Evolutionary conservation across 2,797 vertebrate genomes (phyloP).

Genomic region (Champsocephalus esox): DNA sequence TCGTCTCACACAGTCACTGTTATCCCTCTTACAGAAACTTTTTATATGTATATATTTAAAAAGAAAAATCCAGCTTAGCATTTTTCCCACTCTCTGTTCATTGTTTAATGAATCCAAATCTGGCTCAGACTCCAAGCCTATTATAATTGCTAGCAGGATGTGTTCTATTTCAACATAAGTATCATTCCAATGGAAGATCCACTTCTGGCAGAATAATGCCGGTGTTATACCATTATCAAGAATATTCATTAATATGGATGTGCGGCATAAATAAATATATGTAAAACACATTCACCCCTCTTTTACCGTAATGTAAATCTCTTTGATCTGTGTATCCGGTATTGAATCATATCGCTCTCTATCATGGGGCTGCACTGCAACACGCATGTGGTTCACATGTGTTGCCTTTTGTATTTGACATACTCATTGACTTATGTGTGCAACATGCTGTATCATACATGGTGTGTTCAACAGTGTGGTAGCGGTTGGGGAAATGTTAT

Average conservation of each 20-base stretch:
- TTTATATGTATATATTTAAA: conserved; percentile 77
- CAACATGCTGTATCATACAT: conserved; percentile 50
- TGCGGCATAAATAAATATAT: conserved; percentile 77
- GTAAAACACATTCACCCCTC: conserved; percentile 70
- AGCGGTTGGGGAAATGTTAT: conserved; percentile 49
- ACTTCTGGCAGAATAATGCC: conserved; percentile 79
- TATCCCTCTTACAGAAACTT: conserved; percentile 83
- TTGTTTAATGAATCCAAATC: conserved; percentile 89
- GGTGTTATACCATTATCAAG: conserved; percentile 78
- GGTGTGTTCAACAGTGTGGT: conserved; percentile 45
- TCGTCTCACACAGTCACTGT: conserved; percentile 70
- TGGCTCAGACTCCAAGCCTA: conserved; percentile 84
- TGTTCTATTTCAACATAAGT: conserved; percentile 84
- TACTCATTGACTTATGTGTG: conserved; percentile 54
- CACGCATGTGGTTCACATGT: conserved; percentile 71
- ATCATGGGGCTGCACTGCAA: conserved; percentile 46
- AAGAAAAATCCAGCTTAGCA: conserved; percentile 75
- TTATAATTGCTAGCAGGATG: conserved; percentile 87
- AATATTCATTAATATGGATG: conserved; percentile 81
- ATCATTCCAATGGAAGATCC: conserved; percentile 82
- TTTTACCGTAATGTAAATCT: conserved; percentile 70
- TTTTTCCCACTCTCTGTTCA: conserved; percentile 82
- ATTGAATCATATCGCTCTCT: conserved; percentile 71
- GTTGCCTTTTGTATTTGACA: conserved; percentile 39
- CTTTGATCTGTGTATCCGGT: conserved; percentile 70